Evolutionary conservation across 2,797 vertebrate species (phyloP).

Genomic region (Tadarida brasiliensis): DNA sequence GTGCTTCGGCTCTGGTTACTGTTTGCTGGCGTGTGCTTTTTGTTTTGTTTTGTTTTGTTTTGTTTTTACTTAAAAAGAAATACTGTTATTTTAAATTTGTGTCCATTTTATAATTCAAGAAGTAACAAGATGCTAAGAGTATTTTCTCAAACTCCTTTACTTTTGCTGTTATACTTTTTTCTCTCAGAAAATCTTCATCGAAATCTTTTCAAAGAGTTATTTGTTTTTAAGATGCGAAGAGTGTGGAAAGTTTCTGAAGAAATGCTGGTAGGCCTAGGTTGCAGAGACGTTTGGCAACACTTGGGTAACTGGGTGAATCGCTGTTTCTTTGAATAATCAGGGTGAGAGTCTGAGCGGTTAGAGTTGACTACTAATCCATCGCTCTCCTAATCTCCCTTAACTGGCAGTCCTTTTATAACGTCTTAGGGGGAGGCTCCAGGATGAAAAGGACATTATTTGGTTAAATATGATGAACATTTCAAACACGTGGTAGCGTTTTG

Average conservation of each 20-base stretch:
- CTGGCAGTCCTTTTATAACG: not conserved
- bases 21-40: not conserved
- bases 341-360: not conserved
- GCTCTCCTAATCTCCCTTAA: not conserved
- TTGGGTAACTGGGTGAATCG: not conserved
- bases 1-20: not conserved
- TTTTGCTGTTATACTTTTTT: not conserved
- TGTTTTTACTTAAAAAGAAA: slow-evolving; percentile 35
- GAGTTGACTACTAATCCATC: not conserved
- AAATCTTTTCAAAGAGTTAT: not conserved
- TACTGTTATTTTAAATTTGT: not conserved
- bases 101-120: slow-evolving; percentile 17
- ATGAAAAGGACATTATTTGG: not conserved
- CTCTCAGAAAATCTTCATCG: not conserved
- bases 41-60: not conserved
- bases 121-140: not conserved
- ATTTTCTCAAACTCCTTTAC: not conserved
- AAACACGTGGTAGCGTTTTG: not conserved
- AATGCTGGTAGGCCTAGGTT: not conserved
- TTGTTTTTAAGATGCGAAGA: slow-evolving; percentile 50
- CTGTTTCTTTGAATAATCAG: not conserved
- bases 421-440: not conserved
- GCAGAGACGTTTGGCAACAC: not conserved
- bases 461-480: not conserved
- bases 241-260: not conserved